These are phyloP conservation scores for Phalanger gymnotis DNA, from an alignment of 2,797 vertebrate genomes.

Conservation along the genomic window DNA sequence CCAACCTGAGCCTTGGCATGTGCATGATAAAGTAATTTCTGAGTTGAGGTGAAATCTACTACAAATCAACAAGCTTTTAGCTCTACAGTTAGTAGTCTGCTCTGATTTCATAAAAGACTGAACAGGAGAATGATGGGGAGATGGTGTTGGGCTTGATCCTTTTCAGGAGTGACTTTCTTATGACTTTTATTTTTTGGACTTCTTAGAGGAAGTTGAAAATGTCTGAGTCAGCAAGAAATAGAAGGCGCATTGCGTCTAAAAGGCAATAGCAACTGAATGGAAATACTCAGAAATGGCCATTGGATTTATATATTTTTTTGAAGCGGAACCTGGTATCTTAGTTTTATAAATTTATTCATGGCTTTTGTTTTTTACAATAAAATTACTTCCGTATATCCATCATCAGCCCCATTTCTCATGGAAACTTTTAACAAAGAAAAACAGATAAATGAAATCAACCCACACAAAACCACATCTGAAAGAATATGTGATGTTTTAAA, in stretches of 20 bases:
- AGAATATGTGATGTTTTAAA: not conserved
- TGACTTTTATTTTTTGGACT: conserved; percentile 20
- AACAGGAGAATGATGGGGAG: conserved; percentile 43
- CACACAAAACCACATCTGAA: not conserved
- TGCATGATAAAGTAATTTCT: conserved; percentile 12
- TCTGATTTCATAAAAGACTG: conserved; percentile 40
- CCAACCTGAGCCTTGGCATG: not conserved
- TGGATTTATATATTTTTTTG: not conserved
- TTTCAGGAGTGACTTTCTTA: conserved; percentile 41
- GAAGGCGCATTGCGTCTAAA: conserved; percentile 18
- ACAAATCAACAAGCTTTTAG: not conserved
- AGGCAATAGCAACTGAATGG: conserved; percentile 26
- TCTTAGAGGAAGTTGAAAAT: conserved; percentile 57
- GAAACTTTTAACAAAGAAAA: not conserved
- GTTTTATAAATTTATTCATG: conserved; percentile 16
- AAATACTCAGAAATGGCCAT: not conserved
- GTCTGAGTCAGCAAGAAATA: conserved; percentile 52
- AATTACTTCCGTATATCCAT: not conserved
- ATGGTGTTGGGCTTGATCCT: conserved; percentile 29
- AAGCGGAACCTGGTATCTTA: not conserved
- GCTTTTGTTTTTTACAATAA: not conserved
- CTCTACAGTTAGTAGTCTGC: conserved; percentile 52
- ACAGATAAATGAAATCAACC: not conserved
- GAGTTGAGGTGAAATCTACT: conserved; percentile 18
- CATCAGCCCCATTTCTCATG: not conserved